Conservation (phyloP, 2,797 vertebrate species). For the Alouatta caraya region DNA sequence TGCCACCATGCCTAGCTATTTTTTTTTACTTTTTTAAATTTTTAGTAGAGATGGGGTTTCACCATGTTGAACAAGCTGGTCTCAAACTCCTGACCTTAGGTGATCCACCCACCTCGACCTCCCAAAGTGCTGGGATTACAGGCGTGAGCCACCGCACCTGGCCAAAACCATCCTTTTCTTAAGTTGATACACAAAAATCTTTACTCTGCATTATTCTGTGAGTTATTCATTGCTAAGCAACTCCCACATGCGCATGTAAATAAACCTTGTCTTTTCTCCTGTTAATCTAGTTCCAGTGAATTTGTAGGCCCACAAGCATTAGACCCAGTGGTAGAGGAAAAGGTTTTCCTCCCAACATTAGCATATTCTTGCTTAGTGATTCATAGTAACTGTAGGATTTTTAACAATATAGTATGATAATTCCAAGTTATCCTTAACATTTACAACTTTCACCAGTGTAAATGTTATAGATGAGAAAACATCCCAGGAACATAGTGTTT, state of each 20-base stretch:
- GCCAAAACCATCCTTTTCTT: background rate
- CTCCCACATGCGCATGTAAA: background rate
- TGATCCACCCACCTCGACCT: background rate
- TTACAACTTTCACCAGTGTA: background rate
- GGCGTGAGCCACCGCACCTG: background rate
- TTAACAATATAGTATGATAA: background rate
- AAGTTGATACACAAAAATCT: background rate
- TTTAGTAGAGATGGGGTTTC: no score
- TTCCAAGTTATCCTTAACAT: background rate
- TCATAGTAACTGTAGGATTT: background rate
- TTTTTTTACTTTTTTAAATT: no score
- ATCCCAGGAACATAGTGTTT: background rate
- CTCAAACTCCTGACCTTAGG: background rate
- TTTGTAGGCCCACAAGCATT: background rate
- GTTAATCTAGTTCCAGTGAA: background rate
- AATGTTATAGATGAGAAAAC: background rate
- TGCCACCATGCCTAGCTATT: background rate
- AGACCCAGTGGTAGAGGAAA: background rate
- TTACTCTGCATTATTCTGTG: background rate
- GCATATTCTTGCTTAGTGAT: background rate
- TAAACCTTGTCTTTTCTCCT: background rate
- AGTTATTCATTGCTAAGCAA: background rate
- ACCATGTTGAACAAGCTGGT: background rate
- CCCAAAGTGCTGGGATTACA: background rate
- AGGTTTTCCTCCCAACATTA: background rate